Conservation (phyloP, 2,113 vertebrate genomes). For the Todiramphus saurophagus region DNA sequence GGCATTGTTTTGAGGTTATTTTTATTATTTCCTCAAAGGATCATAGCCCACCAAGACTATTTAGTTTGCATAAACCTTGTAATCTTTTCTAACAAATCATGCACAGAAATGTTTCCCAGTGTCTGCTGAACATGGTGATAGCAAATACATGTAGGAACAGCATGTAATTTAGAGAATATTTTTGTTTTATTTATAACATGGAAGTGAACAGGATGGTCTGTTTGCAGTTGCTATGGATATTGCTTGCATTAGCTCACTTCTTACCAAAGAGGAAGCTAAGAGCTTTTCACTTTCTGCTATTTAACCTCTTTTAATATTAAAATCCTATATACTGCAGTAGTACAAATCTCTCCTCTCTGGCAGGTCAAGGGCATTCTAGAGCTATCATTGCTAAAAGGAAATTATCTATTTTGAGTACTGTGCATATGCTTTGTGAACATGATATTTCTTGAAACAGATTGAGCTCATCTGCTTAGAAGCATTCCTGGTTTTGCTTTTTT, state of each 20-base stretch:
- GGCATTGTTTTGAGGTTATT: conserved; percentile 10
- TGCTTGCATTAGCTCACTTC: conserved; percentile 54
- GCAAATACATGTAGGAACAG: conserved; percentile 63
- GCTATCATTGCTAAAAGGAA: neutral
- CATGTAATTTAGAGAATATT: conserved; percentile 63
- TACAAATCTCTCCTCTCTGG: conserved; percentile 23
- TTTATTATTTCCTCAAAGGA: conserved; percentile 48
- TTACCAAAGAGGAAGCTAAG: conserved; percentile 41
- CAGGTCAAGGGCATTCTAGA: conserved; percentile 59
- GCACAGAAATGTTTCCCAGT: conserved; percentile 17
- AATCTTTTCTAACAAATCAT: conserved; percentile 45
- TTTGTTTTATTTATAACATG: conserved; percentile 68
- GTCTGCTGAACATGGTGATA: conserved; percentile 54
- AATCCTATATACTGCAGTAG: neutral
- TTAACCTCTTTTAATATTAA: conserved; percentile 67
- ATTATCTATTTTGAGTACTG: conserved; percentile 16
- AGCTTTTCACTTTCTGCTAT: conserved; percentile 55
- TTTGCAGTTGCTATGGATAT: conserved; percentile 71
- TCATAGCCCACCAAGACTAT: neutral
- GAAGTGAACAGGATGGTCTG: conserved; percentile 60
- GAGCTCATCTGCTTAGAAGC: neutral
- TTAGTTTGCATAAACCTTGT: conserved; percentile 38
- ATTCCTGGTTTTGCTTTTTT: neutral
- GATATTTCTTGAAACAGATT: conserved; percentile 25
- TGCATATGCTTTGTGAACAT: conserved; percentile 7